Evolutionary conservation across 1,140 invertebrate genomes (phyloP).

Genomic region (Listronotus oregonensis): DNA sequence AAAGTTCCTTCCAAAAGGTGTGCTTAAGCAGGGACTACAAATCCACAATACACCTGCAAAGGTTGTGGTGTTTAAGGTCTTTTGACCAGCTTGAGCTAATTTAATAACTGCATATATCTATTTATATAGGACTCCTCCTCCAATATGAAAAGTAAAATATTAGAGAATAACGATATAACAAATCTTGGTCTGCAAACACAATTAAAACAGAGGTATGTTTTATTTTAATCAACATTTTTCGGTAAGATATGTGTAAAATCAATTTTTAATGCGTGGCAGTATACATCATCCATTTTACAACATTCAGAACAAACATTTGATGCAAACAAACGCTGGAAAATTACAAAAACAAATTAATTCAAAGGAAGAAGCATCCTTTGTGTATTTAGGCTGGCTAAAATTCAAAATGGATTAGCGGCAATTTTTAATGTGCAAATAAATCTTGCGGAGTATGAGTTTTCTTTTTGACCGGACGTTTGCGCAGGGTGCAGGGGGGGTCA

Average conservation of each 20-base stretch:
- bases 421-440: slow-evolving; percentile 41
- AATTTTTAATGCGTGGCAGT: slow-evolving; percentile 12
- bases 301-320: slow-evolving; percentile 34
- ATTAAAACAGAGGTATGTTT: too few relatives aligned
- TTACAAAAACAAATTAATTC: slow-evolving; percentile 41
- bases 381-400: slow-evolving; percentile 35
- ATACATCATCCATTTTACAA: slow-evolving; percentile 21
- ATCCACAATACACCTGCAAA: too few relatives aligned
- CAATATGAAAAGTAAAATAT: too few relatives aligned
- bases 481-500: slow-evolving; percentile 5
- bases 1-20: too few relatives aligned
- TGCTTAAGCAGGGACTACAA: too few relatives aligned
- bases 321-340: slow-evolving; percentile 29
- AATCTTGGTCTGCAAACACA: too few relatives aligned
- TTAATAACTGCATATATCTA: too few relatives aligned
- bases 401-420: slow-evolving; percentile 40
- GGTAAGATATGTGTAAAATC: slow-evolving; percentile 13
- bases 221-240: slow-evolving; percentile 11
- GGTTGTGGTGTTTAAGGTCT: too few relatives aligned
- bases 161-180: too few relatives aligned
- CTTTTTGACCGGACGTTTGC: slow-evolving; percentile 28
- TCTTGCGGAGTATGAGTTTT: slow-evolving; percentile 38
- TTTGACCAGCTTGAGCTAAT: too few relatives aligned
- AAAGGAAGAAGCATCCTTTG: slow-evolving; percentile 37
- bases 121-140: too few relatives aligned